Conservation (phyloP, 2,113 vertebrate species). For the Mirza zaza region DNA sequence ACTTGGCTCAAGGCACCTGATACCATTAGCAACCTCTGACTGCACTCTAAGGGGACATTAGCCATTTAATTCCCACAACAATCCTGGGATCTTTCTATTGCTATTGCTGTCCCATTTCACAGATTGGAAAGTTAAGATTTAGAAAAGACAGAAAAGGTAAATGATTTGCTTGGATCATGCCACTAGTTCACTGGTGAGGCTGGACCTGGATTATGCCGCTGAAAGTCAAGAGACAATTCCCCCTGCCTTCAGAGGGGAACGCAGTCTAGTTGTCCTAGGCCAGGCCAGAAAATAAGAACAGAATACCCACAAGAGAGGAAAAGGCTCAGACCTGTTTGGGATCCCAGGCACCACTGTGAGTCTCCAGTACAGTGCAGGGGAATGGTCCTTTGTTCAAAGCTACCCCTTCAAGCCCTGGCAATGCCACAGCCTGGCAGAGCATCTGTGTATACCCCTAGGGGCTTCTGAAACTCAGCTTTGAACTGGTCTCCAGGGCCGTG, state of each 20-base stretch:
- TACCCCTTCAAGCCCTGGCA: neutral
- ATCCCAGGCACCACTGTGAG: neutral
- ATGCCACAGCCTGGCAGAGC: neutral
- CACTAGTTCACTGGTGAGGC: neutral
- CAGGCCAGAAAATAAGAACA: neutral
- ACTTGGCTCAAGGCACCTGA: neutral
- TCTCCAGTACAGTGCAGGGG: neutral
- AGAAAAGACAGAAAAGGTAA: neutral
- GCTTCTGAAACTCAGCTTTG: neutral
- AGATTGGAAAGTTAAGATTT: neutral
- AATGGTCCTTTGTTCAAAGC: neutral
- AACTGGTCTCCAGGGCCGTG: neutral
- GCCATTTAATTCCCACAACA: neutral
- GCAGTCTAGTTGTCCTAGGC: neutral
- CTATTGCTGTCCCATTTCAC: neutral
- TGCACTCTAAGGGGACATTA: neutral
- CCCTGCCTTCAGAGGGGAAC: neutral
- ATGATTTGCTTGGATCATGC: neutral
- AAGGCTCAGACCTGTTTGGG: neutral
- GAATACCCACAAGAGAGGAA: neutral
- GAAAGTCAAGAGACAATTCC: neutral
- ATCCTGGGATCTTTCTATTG: no score
- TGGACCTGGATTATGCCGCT: neutral
- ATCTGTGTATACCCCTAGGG: no score
- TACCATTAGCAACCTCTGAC: neutral